Percentiles rank a stretch among this genome's conserved stretches.
These are phyloP conservation scores for Geodia barretti DNA, from an alignment of 37 sponge, comb jelly and placozoan genomes.

Conservation along the genomic window DNA sequence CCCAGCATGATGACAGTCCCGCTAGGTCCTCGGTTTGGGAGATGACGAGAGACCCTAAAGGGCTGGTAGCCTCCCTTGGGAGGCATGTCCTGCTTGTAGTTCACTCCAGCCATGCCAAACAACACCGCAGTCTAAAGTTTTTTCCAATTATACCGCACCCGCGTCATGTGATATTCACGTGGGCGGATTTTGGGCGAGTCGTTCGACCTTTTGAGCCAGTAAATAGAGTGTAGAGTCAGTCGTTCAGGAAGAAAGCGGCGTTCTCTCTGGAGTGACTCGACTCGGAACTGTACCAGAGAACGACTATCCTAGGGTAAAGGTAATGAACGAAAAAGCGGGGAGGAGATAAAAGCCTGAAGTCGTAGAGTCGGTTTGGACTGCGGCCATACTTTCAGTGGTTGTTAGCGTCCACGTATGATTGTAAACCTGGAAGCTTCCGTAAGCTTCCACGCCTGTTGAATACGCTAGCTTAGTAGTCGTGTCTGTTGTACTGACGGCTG, in stretches of 20 bases:
- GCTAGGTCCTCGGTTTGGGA: slow-evolving; percentile 70
- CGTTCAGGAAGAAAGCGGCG: neutral
- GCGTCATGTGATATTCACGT: neutral
- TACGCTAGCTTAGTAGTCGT: no score
- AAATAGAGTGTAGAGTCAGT: neutral
- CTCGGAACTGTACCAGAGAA: neutral
- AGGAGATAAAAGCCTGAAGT: neutral
- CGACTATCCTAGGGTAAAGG: neutral
- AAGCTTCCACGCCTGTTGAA: no score
- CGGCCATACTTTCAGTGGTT: no score
- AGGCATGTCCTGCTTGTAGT: slow-evolving; percentile 80
- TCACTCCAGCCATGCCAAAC: slow-evolving; percentile 50
- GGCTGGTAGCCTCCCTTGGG: slow-evolving; percentile 89
- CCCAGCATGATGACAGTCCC: slow-evolving; percentile 74
- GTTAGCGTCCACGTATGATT: no score
- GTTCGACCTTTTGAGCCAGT: neutral
- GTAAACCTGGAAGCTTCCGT: no score
- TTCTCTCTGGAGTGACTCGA: neutral
- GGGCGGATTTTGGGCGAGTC: neutral
- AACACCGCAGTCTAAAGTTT: neutral
- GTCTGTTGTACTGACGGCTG: no score
- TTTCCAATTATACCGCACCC: neutral
- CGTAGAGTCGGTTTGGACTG: neutral
- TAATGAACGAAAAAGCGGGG: no score
- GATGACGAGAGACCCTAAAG: slow-evolving; percentile 48